Percentiles rank a stretch among this genome's conserved stretches.
These are phyloP conservation scores for Paedocypris sp. DNA, from an alignment of 2,113 vertebrate genomes.

Conservation along the genomic window DNA sequence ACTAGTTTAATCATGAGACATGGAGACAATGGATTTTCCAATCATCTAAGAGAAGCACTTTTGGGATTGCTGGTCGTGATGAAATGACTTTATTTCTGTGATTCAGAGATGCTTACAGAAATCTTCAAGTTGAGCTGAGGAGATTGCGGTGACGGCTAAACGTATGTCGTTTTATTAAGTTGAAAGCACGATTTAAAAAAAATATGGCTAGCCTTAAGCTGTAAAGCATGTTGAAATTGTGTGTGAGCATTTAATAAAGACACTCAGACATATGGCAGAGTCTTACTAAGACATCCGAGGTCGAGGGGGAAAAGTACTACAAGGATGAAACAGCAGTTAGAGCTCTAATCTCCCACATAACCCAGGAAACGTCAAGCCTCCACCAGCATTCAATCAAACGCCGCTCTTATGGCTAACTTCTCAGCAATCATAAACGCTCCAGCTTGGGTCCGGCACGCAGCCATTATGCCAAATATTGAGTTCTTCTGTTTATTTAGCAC, in stretches of 20 bases:
- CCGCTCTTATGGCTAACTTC: neutral
- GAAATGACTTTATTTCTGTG: conserved; percentile 22
- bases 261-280: conserved; percentile 28
- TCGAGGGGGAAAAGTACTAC: conserved; percentile 6
- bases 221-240: conserved; percentile 15
- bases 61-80: conserved; percentile 29
- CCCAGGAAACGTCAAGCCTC: neutral
- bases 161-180: conserved; percentile 30
- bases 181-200: conserved; percentile 31
- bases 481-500: neutral
- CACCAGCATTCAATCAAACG: neutral
- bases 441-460: neutral
- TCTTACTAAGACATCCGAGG: conserved; percentile 23
- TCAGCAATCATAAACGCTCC: neutral
- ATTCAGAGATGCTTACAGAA: conserved; percentile 16
- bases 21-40: conserved; percentile 22
- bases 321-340: conserved; percentile 16
- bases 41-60: conserved; percentile 34
- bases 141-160: conserved; percentile 7
- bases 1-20: conserved; percentile 25
- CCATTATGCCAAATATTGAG: neutral
- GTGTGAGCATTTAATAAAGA: conserved; percentile 21
- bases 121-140: conserved; percentile 22
- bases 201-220: conserved; percentile 23
- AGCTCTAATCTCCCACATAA: conserved; percentile 8